Base-by-base conservation (phyloP, 2,797 vertebrate species). In the Bovichtus diacanthus region DNA sequence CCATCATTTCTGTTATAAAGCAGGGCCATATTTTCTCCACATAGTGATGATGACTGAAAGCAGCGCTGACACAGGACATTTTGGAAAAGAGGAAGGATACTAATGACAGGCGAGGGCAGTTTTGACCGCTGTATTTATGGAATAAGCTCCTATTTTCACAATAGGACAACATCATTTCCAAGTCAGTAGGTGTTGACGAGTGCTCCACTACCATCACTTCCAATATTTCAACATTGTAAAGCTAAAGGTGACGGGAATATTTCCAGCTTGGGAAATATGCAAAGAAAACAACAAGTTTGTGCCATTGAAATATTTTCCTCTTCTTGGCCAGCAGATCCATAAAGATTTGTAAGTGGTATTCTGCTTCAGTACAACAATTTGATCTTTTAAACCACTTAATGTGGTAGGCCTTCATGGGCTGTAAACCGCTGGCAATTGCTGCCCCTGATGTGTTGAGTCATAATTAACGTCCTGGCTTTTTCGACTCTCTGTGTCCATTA, bases 341-440 rank as follows among this genome's bases (percentile, higher is more conserved):
- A 12, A 39, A 21, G 25, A 70, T 21, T 16, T 51, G 18, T 46
- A 69, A 63, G 54, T 44, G 34, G 0, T 61, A 6, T 75, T 65
- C 39, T 69, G 34, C 46, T 47, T 66, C 25, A 29, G 10, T 39
- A 5, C 36, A 58, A 60, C 36, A 56, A 68, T 66, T 66, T 65
- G 53, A 78, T 84, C 38, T 79, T 76, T 80, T 62, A 74, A 78
- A 80, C 38, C 59, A 49, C 53, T 79, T 80, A 55, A 83, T 77
- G 43, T 54, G 36, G 23, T 16, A 5, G 51, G 53, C 60, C 72
- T 47, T 78, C 55, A 76, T 60, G 38, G 60, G 53, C 82, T 70
- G 74, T 77, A 80, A 84, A 84, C 51, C 2, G 3, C 53, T 60
- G 58, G 56, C 44, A 76, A 53, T 53, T 63, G 31, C 50, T 46